Evolutionary conservation across 2,888 invertebrate genomes (phyloP), one percentile per base, ranked within the genome.

Genomic region (Theristus sp.): DNA sequence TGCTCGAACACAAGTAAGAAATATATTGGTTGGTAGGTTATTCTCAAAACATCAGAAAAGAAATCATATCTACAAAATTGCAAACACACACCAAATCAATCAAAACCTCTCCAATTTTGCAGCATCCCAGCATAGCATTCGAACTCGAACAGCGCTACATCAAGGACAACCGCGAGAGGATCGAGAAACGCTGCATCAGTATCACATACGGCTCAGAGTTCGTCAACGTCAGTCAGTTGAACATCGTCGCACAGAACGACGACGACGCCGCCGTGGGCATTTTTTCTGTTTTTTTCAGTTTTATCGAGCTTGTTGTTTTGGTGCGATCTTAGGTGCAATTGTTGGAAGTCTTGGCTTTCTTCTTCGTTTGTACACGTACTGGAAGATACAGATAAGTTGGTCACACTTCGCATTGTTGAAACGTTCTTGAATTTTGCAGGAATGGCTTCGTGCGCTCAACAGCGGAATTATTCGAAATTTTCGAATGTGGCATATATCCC

Each of bases 201-300:
- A 89, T 98, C 72, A 96, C 96, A 78, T 91, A 91, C 73, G 96
- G 96, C 20, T 88, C 89, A 24, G 98, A 99, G 78, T 88, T 98
- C 77, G 98, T 99, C 74, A 96, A 94, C 78, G 91, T 96, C 75
- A 91, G 87, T 78, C 93, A 93, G 77, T 91, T 93, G 71, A 93
- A 93, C 63, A 86, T 98, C 68, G 87, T 96, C 64, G 94, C 91
- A 73, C 86, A 89, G 22, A 89, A 90, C 78, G 83, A 86, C 25
- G 86, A 85, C 65, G 88, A 86, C 26, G 94, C 96, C 56, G 90
- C 89, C 85, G 94, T 93, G 80, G 76, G 70, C 47, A 10, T n/a
- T n/a, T n/a, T n/a, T n/a, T n/a, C n/a, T n/a, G n/a, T n/a, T n/a
- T n/a, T n/a, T n/a, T n/a, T n/a, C n/a, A n/a, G n/a, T n/a, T n/a